phyloP scores from a whole-genome alignment of 2,113 vertebrate genomes.

The Indicator indicator region DNA sequence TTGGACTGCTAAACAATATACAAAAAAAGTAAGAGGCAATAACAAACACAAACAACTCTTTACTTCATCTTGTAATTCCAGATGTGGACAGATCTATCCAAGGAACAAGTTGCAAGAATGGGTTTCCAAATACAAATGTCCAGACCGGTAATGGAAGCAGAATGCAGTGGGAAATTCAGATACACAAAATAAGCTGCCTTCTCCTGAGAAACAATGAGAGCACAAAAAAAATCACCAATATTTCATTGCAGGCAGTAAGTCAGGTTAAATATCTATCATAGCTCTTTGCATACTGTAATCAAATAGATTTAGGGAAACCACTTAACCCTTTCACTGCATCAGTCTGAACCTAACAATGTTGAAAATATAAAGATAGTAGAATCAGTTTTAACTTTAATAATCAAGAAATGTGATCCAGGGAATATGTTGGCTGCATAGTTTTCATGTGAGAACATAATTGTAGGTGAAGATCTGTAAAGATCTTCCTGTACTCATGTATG shows the following conservation, averaged over 20 bases:
- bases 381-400: background rate
- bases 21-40: background rate
- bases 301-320: background rate
- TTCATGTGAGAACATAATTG: background rate
- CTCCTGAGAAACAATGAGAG: slow-evolving; percentile 74
- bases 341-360: background rate
- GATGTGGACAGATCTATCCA: slow-evolving; percentile 90
- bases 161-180: slow-evolving; percentile 87
- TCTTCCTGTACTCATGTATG: fast-evolving
- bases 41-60: slow-evolving; percentile 27
- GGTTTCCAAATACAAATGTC: slow-evolving; percentile 89
- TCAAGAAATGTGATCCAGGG: background rate
- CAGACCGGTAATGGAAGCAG: slow-evolving; percentile 86
- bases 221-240: background rate
- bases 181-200: slow-evolving; percentile 82
- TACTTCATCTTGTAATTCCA: slow-evolving; percentile 97
- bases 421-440: background rate
- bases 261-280: background rate
- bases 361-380: background rate
- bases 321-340: background rate
- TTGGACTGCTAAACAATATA: background rate
- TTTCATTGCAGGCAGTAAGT: background rate
- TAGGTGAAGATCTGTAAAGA: background rate
- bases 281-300: background rate
- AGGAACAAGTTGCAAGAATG: slow-evolving; percentile 89